These are phyloP conservation scores for Crambe crambe DNA, from an alignment of 37 sponge, comb jelly and placozoan species.

Conservation along the genomic window DNA sequence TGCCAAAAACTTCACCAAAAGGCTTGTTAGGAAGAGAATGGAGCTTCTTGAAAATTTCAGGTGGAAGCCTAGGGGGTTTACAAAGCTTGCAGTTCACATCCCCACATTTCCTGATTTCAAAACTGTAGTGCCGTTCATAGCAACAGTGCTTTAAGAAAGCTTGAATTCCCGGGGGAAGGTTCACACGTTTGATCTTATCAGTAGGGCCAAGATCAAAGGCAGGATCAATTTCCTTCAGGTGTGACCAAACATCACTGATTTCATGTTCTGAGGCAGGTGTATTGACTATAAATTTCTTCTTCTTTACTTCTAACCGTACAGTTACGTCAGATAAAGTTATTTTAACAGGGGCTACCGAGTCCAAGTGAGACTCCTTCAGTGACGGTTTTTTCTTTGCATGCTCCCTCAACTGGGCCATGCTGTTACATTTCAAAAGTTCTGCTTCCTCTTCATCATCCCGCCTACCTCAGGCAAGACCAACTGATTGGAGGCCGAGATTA, in stretches of 20 bases:
- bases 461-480: not conserved
- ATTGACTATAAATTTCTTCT: not conserved
- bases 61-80: not conserved
- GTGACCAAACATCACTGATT: not conserved
- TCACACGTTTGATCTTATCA: no score
- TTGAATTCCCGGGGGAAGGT: no score
- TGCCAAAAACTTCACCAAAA: not conserved
- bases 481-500: constrained; percentile 1
- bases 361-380: not conserved
- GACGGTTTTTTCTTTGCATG: not conserved
- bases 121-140: not conserved
- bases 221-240: not conserved
- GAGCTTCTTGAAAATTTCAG: not conserved
- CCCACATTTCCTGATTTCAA: not conserved
- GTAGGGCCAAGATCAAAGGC: no score
- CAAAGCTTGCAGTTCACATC: not conserved
- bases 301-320: not conserved
- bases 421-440: constrained; percentile 3
- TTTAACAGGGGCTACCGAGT: constrained; percentile 8
- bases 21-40: not conserved
- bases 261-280: not conserved
- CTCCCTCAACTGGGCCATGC: not conserved
- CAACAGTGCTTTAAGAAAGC: not conserved
- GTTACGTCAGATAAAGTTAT: not conserved
- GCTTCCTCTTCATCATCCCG: not conserved